Base-by-base conservation (phyloP, 2,888 invertebrate species). In the Rhamphomyia laevipes region DNA sequence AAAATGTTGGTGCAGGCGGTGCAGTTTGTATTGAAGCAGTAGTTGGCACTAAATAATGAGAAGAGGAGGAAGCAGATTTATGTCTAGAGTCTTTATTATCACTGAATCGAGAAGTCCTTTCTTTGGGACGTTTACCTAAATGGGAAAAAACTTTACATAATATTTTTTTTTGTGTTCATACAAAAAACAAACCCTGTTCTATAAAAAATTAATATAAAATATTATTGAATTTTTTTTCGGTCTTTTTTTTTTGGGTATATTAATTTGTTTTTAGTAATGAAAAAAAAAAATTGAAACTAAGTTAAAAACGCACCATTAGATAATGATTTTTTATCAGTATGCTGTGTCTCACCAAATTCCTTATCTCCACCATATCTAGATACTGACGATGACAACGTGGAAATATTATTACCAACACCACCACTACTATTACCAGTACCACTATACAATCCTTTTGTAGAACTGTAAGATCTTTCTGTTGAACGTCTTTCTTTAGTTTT, bases 41-140 rank as follows among this genome's bases (percentile, higher is more conserved):
- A 35, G 48, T 43, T 41, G 48, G 44, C 21, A 51, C 23, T 33
- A 46, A 27, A 23, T 51, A 51, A 33, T 47, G 33, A 41, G 33
- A 37, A n/a, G 21, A 9, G 23, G 42, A 41, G 5, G 46, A 43
- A 27, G 46, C 40, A 33, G 43, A 38, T 45, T 49, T 50, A 43
- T 54, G 47, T 57, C 57, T 59, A 13, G 62, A 60, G 40, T 70
- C 68, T 54, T 68, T 69, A 40, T 65, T 67, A 54, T 69, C 69
- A 56, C 68, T 70, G 47, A 70, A 70, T 17, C 70, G 64, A 2
- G 70, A 65, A 9, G 63, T 67, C 11, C 70, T 63, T 53, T 69
- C 69, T 48, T 61, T 66, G 16, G 60, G 57, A 1, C 67, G 62
- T 42, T 68, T 67, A 21, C 67, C 70, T 67, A 51, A 21, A 47